Conservation (phyloP, 2,113 vertebrate genomes). For the Chloebia gouldiae region DNA sequence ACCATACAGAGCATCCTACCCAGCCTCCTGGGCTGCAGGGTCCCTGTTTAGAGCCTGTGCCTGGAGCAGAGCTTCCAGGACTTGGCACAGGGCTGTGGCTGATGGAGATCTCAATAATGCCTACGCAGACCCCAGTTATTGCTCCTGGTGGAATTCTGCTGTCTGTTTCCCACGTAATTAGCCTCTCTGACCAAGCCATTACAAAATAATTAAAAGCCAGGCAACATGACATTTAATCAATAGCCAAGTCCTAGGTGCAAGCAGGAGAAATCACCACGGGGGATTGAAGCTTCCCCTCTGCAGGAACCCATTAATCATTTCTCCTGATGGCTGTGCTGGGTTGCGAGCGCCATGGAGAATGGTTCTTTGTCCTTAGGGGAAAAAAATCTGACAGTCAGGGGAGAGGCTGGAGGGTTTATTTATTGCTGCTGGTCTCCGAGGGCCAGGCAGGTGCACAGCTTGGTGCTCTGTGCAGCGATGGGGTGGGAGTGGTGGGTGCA, state of each 20-base stretch:
- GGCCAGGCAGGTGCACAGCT: neutral
- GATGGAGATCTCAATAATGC: neutral
- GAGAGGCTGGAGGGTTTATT: neutral
- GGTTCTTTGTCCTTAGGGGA: neutral
- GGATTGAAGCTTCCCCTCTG: neutral
- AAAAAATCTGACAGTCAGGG: neutral
- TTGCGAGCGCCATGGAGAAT: neutral
- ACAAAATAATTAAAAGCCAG: constrained; percentile 26
- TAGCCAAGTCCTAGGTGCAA: neutral
- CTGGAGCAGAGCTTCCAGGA: neutral
- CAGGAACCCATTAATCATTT: neutral
- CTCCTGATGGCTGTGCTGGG: neutral
- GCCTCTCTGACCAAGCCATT: neutral
- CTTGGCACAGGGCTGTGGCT: neutral
- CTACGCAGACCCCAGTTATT: fast-evolving
- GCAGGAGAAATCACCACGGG: neutral
- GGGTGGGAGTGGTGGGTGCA: neutral
- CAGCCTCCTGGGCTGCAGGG: neutral
- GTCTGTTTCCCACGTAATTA: neutral
- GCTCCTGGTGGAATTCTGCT: neutral
- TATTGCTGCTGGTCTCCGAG: neutral
- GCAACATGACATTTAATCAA: neutral
- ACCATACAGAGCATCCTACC: neutral
- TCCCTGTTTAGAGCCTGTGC: neutral
- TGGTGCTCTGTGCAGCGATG: fast-evolving